phyloP scores from a whole-genome alignment of 2,888 invertebrate species.

The Cryptosula pallasiana region DNA sequence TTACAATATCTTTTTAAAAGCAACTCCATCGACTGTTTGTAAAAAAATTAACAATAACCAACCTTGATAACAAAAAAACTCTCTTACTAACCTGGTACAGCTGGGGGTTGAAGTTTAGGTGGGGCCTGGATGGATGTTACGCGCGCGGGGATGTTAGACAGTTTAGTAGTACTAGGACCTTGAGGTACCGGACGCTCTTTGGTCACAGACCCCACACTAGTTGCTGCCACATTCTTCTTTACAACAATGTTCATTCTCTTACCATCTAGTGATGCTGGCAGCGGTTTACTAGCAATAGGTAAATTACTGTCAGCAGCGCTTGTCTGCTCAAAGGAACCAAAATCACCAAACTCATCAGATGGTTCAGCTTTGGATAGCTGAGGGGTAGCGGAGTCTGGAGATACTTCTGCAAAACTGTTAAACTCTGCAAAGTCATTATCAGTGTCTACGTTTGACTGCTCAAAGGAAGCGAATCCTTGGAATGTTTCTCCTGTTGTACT shows the following conservation, averaged over 20 bases:
- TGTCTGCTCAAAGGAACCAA: neutral
- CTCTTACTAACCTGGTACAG: neutral
- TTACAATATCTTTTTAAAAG: too few relatives aligned
- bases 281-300: neutral
- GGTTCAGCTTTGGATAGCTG: too few relatives aligned
- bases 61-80: too few relatives aligned
- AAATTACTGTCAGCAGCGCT: too few relatives aligned
- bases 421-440: neutral
- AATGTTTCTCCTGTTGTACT: neutral
- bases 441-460: neutral
- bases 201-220: neutral
- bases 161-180: neutral
- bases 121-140: neutral
- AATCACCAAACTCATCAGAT: constrained; percentile 6
- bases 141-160: neutral
- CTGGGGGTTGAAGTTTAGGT: neutral
- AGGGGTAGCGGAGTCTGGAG: too few relatives aligned
- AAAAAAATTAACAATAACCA: too few relatives aligned
- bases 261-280: neutral
- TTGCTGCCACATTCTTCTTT: constrained; percentile 13
- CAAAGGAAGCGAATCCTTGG: neutral
- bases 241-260: constrained; percentile 16
- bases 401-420: neutral
- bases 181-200: neutral
- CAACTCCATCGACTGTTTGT: too few relatives aligned